Evolutionary conservation across 2,888 invertebrate species (phyloP), one percentile per base, ranked within the genome.

Genomic region (Eurytoma californica): DNA sequence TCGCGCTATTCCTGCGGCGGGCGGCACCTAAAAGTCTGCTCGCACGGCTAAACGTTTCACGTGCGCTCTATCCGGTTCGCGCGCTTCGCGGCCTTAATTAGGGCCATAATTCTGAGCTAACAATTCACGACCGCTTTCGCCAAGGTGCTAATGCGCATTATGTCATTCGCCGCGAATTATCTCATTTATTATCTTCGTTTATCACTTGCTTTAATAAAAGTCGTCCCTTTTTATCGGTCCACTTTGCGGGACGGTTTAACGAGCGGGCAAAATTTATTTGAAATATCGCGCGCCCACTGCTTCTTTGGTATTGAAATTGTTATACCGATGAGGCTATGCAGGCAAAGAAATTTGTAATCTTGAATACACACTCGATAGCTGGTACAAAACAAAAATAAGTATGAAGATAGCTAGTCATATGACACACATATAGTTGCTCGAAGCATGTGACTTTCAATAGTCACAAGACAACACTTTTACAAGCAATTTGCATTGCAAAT

Each of bases 401-500:
- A 58, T 14, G 47, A 47, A 70, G 39, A 66, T 66, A 65, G 55
- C 47, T 24, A 65, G 65, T 66, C 53, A 66, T 39, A 18, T 57
- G 63, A 18, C 24, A 20, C 20, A 28, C 63, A 18, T 39, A 39
- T 18, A 63, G 39, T 63, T 16, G 47, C 47, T 63, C 18, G 9
- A 13, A 20, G 47, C 75, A 75, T 68, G 68, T 75, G 75, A 75
- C 60, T 68, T 7, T 14, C 13, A 12, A 20, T 18, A 75, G 75
- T 75, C 75, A 68, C 67, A 68, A 67, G 75, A 55, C 65, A 18
- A 55, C 20, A 30, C 20, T 66, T 47, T 68, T 68, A 16, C 67
- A 75, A 57, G 60, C 30, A 14, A 75, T 75, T 75, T 30, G 67
- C 66, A 75, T 60, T 68, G 75, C 75, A 75, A 75, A 75, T 74